Evolutionary conservation across 2,888 invertebrate species (phyloP), one percentile per base, ranked within the genome.

Genomic region (Acrobasis suavella): DNA sequence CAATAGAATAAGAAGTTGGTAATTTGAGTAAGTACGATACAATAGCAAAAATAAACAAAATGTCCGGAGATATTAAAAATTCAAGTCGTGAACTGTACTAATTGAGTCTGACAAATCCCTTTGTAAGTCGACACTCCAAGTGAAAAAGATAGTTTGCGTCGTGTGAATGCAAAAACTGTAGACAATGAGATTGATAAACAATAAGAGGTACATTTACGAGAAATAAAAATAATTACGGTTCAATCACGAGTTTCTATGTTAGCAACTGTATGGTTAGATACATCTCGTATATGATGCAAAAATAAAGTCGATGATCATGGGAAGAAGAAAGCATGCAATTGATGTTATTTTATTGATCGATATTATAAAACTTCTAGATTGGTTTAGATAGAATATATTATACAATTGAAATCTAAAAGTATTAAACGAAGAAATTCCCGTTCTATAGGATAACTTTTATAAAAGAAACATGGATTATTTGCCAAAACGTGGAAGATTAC

Each of bases 81-180:
- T 79, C 71, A 71, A 72, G 64, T 69, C 69, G 69, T 71, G 75
- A 72, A 75, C 71, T 71, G 62, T 62, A 65, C 72, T 85, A 85
- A 87, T 86, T 85, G 80, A 78, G 78, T 76, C 69, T 66, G 84
- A 84, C 83, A 77, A 70, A 72, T 74, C 69, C 74, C 71, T 76
- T 85, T 83, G 79, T 83, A 66, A 72, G 63, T 63, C 62, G 52
- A 74, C 76, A 81, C 77, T 77, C 66, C 72, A 77, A 72, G 71
- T 70, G 76, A 73, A 70, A 70, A 63, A 60, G 66, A 69, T 72
- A 71, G 62, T 69, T 71, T 65, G 68, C 69, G 70, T 72, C 76
- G 74, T 81, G 81, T 74, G 78, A 80, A 80, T 70, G 52, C 76
- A 74, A 77, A 71, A 63, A 65, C 39, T 58, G 42, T 56, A 61